Conservation (phyloP, 2,888 invertebrate species). For the Tetranychus truncatus region DNA sequence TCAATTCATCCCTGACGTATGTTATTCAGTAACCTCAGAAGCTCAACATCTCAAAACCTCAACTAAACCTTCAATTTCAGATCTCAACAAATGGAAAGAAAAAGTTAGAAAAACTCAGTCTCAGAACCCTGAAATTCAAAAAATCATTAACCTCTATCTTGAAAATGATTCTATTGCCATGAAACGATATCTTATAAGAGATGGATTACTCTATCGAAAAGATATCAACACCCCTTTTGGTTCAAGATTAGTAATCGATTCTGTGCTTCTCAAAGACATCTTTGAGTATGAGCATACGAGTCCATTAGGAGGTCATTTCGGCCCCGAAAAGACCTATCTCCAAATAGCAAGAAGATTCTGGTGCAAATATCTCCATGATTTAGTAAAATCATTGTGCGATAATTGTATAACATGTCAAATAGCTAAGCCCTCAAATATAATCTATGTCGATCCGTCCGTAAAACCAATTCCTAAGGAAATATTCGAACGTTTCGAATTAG, state of each 20-base stretch:
- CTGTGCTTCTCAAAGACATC: background rate
- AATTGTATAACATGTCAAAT: background rate
- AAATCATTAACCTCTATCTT: background rate
- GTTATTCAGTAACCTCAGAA: background rate
- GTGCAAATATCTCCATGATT: background rate
- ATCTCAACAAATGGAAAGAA: background rate
- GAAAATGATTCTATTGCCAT: background rate
- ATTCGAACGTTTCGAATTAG: background rate
- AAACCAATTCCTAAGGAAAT: background rate
- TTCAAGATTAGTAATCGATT: background rate
- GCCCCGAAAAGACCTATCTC: background rate
- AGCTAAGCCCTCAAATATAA: background rate
- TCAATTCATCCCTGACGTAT: rapidly evolving
- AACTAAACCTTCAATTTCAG: background rate
- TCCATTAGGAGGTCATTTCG: background rate
- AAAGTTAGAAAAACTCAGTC: background rate
- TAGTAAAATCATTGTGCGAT: background rate
- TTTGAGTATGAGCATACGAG: background rate
- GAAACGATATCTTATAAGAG: background rate
- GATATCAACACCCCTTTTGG: background rate
- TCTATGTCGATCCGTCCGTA: background rate
- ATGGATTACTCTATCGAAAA: background rate
- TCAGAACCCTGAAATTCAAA: background rate
- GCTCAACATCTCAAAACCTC: background rate
- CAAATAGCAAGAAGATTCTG: background rate